These are phyloP conservation scores for Lithodes maja DNA, from an alignment of 2,888 invertebrate species.

Conservation along the genomic window DNA sequence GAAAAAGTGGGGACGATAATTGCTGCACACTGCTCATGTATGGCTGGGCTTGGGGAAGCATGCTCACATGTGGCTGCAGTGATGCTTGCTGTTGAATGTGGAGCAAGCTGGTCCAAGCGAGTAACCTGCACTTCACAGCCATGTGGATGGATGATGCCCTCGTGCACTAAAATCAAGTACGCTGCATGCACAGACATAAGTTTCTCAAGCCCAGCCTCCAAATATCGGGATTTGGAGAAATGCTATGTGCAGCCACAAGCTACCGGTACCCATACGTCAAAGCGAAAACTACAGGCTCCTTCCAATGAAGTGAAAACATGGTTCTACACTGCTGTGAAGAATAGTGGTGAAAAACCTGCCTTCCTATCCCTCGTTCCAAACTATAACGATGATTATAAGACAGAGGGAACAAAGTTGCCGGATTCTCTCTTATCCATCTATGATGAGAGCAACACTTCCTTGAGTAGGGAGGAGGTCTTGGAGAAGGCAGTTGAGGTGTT, in stretches of 20 bases:
- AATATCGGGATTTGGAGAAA: neutral
- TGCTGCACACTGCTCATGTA: conserved; percentile 18
- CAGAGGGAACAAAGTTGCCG: neutral
- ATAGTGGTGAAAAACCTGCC: conserved; percentile 2
- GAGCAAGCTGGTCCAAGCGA: conserved; percentile 14
- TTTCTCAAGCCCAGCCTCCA: conserved; percentile 21
- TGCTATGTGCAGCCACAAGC: too few relatives aligned
- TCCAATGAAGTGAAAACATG: neutral
- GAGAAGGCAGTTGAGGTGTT: neutral
- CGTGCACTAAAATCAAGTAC: neutral
- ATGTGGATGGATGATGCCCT: conserved; percentile 25
- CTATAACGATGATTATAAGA: conserved; percentile 5
- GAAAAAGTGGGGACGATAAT: conserved; percentile 17
- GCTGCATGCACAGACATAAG: neutral
- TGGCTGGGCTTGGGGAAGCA: conserved; percentile 13
- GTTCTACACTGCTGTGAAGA: neutral
- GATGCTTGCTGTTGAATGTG: conserved; percentile 21
- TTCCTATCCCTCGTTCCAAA: conserved; percentile 11
- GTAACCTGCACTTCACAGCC: conserved; percentile 22
- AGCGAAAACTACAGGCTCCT: too few relatives aligned
- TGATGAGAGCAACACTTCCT: neutral
- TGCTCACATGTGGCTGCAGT: conserved; percentile 7
- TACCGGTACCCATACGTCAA: too few relatives aligned
- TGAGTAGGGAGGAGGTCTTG: neutral
- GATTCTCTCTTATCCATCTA: neutral